phyloP scores from a whole-genome alignment of 2,888 invertebrate genomes.

The Zele albiditarsus region DNA sequence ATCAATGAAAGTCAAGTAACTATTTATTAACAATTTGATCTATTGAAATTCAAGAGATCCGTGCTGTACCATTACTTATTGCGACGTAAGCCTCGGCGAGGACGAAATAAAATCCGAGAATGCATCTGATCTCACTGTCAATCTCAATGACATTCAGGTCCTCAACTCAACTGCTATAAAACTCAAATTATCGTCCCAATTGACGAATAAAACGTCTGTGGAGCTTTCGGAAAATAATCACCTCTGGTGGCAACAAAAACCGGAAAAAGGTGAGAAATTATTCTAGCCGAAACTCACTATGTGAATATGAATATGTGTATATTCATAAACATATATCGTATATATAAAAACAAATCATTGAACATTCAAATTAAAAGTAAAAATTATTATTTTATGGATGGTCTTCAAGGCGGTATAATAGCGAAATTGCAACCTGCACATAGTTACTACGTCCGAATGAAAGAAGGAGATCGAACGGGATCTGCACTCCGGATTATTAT shows the following conservation, averaged over 20 bases:
- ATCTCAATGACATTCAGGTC: constrained; percentile 67
- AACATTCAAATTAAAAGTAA: not conserved
- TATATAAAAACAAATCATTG: constrained; percentile 1
- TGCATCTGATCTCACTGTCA: constrained; percentile 65
- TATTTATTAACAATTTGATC: not conserved
- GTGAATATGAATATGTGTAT: too few relatives aligned
- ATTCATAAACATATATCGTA: not conserved
- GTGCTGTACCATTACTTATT: constrained; percentile 89
- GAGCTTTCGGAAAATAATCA: constrained; percentile 69
- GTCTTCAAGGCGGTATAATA: constrained; percentile 63
- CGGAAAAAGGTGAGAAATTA: constrained; percentile 61
- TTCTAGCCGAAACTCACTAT: not conserved
- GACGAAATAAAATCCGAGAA: constrained; percentile 76
- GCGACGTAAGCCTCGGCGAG: constrained; percentile 87
- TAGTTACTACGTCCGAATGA: constrained; percentile 70
- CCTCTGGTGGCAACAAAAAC: constrained; percentile 66
- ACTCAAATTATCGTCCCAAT: constrained; percentile 62
- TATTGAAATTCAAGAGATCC: constrained; percentile 76
- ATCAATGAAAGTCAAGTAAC: too few relatives aligned
- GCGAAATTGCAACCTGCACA: constrained; percentile 69
- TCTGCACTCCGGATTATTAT: constrained; percentile 64
- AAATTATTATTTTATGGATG: constrained; percentile 1
- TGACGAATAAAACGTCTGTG: constrained; percentile 60
- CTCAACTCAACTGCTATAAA: constrained; percentile 70
- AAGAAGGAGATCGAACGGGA: constrained; percentile 63